Evolutionary conservation across 2,888 invertebrate genomes (phyloP).

Genomic region (Gisinianus flammeolus): DNA sequence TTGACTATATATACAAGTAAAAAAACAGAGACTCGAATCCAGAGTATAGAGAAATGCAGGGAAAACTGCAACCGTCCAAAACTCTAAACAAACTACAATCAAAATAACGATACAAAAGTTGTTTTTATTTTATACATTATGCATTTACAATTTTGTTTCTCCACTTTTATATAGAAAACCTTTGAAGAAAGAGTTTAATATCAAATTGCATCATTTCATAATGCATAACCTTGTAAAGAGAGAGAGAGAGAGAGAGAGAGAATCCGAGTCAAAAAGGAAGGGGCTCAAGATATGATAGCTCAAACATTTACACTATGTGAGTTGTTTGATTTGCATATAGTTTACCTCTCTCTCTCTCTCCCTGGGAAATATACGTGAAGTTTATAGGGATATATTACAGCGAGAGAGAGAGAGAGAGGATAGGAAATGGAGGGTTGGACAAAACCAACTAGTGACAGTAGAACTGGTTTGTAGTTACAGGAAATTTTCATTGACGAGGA

Average conservation of each 20-base stretch:
- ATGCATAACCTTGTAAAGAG: neutral
- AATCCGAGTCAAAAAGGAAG: neutral
- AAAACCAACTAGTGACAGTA: conserved; percentile 13
- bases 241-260: neutral
- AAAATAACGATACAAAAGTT: too few species aligned
- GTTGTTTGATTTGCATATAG: conserved; percentile 26
- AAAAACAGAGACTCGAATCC: too few species aligned
- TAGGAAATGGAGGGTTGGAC: neutral
- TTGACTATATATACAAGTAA: too few species aligned
- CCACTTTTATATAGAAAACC: too few species aligned
- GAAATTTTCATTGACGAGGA: conserved; percentile 33
- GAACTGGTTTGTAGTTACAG: conserved; percentile 32
- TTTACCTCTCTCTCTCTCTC: neutral
- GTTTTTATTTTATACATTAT: too few species aligned
- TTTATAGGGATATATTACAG: neutral
- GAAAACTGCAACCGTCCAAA: too few species aligned
- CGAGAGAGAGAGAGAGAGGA: neutral
- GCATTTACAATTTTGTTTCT: too few species aligned
- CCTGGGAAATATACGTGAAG: neutral
- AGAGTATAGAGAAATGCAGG: too few species aligned
- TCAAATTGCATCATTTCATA: too few species aligned
- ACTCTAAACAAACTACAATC: too few species aligned
- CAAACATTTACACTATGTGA: conserved; percentile 31
- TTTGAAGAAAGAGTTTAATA: too few species aligned
- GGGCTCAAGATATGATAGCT: conserved; percentile 9